A percentile compares a stretch with the other conserved stretches of the same genome.
These are phyloP conservation scores for Notospermus geniculatus DNA, from an alignment of 1,140 invertebrate species.

Conservation along the genomic window DNA sequence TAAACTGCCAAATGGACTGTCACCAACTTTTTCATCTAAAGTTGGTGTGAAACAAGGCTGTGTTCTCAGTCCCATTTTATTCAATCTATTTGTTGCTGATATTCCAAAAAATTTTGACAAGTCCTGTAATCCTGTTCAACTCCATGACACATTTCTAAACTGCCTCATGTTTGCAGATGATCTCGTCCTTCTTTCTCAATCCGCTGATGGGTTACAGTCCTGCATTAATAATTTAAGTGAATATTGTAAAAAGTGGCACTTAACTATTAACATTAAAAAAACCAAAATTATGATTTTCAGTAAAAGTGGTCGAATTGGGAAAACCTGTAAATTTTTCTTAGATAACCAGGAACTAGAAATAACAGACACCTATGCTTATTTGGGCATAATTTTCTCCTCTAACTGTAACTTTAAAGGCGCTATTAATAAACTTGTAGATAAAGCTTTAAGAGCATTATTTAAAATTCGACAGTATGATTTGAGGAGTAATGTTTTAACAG, in stretches of 20 bases:
- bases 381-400: background rate
- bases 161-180: background rate
- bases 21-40: background rate
- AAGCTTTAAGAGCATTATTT: background rate
- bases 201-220: background rate
- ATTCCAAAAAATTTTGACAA: background rate
- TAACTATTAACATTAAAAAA: background rate
- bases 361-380: background rate
- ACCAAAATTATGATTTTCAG: too few relatives aligned
- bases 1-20: background rate
- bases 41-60: slow-evolving; percentile 2
- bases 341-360: background rate
- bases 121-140: background rate
- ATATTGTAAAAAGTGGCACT: background rate
- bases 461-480: background rate
- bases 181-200: background rate
- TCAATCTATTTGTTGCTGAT: background rate
- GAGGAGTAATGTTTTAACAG: background rate
- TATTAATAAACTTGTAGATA: background rate
- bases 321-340: background rate
- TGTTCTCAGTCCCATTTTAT: background rate
- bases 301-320: background rate
- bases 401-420: background rate
- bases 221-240: background rate
- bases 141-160: background rate